Percentiles rank a stretch among this genome's conserved stretches.
These are phyloP conservation scores for Melanitta fusca DNA, from an alignment of 2,797 vertebrate genomes.

Conservation along the genomic window DNA sequence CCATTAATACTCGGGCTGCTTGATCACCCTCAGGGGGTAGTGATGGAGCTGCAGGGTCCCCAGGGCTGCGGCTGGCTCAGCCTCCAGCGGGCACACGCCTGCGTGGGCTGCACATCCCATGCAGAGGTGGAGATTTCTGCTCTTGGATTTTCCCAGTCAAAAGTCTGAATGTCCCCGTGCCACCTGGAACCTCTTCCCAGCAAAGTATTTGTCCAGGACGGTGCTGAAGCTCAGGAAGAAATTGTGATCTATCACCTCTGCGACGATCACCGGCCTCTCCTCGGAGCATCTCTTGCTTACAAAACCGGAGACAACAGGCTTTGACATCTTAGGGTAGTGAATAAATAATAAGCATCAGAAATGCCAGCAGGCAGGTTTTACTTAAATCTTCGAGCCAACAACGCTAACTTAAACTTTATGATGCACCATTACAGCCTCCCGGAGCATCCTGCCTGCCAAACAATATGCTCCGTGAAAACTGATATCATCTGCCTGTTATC, in stretches of 20 bases:
- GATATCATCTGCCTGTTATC: slow-evolving; percentile 75
- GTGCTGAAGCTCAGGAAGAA: neutral
- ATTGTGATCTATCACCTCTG: neutral
- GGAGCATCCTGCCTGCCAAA: slow-evolving; percentile 53
- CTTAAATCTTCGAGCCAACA: slow-evolving; percentile 61
- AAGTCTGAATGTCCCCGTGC: neutral
- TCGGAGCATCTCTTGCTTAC: neutral
- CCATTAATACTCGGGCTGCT: rapidly evolving
- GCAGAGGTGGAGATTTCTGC: rapidly evolving
- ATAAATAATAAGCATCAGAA: slow-evolving; percentile 60
- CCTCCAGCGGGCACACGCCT: rapidly evolving
- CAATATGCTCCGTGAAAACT: slow-evolving; percentile 63
- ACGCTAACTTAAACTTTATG: slow-evolving; percentile 60
- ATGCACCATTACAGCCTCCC: slow-evolving; percentile 31
- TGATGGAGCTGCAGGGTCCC: rapidly evolving
- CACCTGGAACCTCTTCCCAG: neutral
- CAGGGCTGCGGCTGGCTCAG: neutral
- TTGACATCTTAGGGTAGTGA: slow-evolving; percentile 37
- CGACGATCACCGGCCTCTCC: neutral
- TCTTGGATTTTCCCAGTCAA: neutral
- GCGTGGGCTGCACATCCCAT: rapidly evolving
- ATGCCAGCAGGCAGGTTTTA: slow-evolving; percentile 51
- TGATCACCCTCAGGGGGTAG: rapidly evolving
- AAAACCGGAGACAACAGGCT: neutral
- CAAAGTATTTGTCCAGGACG: neutral